Percentiles rank a stretch among this genome's conserved stretches.
Evolutionary conservation across 2,113 vertebrate genomes (phyloP).

Genomic region (Macrotis lagotis): DNA sequence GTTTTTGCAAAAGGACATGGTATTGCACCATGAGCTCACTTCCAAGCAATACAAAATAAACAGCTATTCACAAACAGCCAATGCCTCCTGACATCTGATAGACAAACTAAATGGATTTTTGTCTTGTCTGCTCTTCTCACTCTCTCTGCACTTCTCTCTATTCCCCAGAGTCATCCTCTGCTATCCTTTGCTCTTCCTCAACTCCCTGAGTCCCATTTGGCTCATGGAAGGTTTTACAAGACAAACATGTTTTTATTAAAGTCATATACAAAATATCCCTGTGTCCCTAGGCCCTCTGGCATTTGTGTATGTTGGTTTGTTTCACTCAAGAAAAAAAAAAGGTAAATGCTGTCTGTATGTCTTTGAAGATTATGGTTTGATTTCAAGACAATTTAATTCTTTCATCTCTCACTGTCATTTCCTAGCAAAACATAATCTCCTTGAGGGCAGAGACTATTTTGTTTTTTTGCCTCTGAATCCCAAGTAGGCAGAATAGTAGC

Average conservation of each 20-base stretch:
- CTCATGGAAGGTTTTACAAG: slow-evolving; percentile 74
- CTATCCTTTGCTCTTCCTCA: slow-evolving; percentile 56
- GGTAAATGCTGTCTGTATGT: background rate
- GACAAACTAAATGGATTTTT: slow-evolving; percentile 58
- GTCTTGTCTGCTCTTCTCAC: slow-evolving; percentile 55
- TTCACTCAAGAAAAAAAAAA: slow-evolving; percentile 54
- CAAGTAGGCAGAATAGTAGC: background rate
- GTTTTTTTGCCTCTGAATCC: background rate
- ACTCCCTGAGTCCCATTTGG: slow-evolving; percentile 58
- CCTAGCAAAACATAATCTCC: background rate
- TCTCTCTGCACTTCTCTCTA: slow-evolving; percentile 21
- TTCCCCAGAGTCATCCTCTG: slow-evolving; percentile 52
- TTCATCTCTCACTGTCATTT: background rate
- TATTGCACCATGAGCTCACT: slow-evolving; percentile 65
- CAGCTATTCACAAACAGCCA: slow-evolving; percentile 54
- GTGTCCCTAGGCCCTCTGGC: slow-evolving; percentile 51
- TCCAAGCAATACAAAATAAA: slow-evolving; percentile 64
- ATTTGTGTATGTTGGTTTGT: slow-evolving; percentile 51
- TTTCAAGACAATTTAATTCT: background rate
- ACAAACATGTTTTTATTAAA: slow-evolving; percentile 75
- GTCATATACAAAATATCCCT: slow-evolving; percentile 73
- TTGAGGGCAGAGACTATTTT: background rate
- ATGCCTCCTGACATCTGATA: slow-evolving; percentile 57
- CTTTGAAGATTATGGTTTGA: background rate
- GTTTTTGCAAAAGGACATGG: slow-evolving; percentile 65